phyloP scores from a whole-genome alignment of 1,140 invertebrate genomes.

The Apis florea region DNA sequence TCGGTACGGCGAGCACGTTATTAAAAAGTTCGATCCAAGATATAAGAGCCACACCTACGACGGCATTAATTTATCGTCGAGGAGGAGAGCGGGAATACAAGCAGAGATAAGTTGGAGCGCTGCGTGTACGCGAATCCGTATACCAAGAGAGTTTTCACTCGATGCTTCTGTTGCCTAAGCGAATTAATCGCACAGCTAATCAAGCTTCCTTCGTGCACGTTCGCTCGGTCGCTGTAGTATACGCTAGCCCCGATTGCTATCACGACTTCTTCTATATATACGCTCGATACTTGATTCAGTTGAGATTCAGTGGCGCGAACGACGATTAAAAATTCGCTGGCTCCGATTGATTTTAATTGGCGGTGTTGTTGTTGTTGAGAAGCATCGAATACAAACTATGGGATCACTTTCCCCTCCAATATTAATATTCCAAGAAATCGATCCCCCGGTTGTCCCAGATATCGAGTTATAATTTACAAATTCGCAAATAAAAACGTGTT shows the following conservation, averaged over 20 bases:
- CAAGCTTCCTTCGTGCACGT: slow-evolving; percentile 42
- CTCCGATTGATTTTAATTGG: slow-evolving; percentile 44
- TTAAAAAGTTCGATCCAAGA: slow-evolving; percentile 26
- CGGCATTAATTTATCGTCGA: slow-evolving; percentile 41
- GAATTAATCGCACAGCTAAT: slow-evolving; percentile 46
- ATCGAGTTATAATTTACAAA: no score
- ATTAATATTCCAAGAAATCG: no score
- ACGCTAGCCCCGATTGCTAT: neutral
- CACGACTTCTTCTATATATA: no score
- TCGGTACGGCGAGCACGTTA: neutral
- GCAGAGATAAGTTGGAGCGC: slow-evolving; percentile 27
- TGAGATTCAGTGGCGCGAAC: neutral
- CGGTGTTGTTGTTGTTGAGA: neutral
- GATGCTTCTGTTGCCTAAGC: slow-evolving; percentile 45
- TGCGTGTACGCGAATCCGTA: slow-evolving; percentile 44
- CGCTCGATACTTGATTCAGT: slow-evolving; percentile 3
- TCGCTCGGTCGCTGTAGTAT: neutral
- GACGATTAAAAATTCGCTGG: slow-evolving; percentile 26
- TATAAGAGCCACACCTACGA: slow-evolving; percentile 14
- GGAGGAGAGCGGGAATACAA: slow-evolving; percentile 15
- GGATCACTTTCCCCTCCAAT: no score
- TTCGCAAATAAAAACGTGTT: no score
- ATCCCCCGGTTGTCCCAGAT: no score
- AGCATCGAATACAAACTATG: no score
- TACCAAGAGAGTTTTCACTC: slow-evolving; percentile 29